Base-by-base conservation (phyloP, 2,113 vertebrate genomes). In the Sinocyclocheilus rhinocerous region DNA sequence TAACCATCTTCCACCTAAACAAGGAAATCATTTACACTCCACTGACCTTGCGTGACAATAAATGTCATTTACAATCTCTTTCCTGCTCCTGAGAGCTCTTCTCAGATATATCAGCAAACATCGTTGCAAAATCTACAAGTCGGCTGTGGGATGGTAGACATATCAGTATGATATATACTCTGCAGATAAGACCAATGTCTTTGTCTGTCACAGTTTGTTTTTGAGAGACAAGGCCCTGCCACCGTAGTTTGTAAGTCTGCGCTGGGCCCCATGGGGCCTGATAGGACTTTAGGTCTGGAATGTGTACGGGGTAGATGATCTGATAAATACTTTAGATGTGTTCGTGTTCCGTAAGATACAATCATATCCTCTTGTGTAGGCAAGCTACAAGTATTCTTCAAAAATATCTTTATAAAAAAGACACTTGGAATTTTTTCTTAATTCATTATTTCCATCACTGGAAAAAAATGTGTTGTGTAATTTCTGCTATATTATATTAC, bases 151-250 rank as follows among this genome's bases (percentile, higher is more conserved):
- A 81, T 69, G 16, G 77, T 72, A 90, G 87, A 87, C 87, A 86
- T 50, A 50, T 90, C 89, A 59, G 52, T 52, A 55, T 83, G 72
- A 90, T 79, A 55, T 57, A 86, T 86, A 55, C 8, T 3, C 3
- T 13, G n/a, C 20, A 84, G 89, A 90, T 90, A 88, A 87, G 85
- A 85, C 36, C 65, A 75, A 83, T 55, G 83, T 83, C 83, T 88
- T 76, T 63, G 63, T 87, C 65, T 48, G 59, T 45, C 39, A 59
- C 75, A 85, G 87, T 83, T 88, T 86, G 83, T 86, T 76, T 24
- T 79, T 50, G 20, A 85, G 15, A 75, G 42, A 24, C 82, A 73
- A 57, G 36, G 63, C 29, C 15, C 15, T 18, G 50, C 73, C 80
- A 48, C 79, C 76, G 78, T 75, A 75, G 63, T 84, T 67, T 26